Conservation (phyloP, 1,140 invertebrate species). For the Eriosoma lanigerum region DNA sequence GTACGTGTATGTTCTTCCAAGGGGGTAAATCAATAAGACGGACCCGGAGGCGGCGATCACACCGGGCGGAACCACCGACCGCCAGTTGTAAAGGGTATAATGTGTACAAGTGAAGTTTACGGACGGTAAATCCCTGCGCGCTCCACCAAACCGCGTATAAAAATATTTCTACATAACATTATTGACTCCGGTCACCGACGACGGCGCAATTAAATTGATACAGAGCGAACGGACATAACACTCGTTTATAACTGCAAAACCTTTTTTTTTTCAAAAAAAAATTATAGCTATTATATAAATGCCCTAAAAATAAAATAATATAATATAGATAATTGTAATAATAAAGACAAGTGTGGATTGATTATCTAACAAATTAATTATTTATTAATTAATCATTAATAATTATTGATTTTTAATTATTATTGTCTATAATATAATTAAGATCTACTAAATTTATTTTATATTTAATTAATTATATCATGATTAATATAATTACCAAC, state of each 20-base stretch:
- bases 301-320: too few species aligned
- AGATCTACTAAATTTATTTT: background rate
- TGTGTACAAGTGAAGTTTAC: constrained; percentile 31
- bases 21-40: constrained; percentile 51
- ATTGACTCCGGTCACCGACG: constrained; percentile 5
- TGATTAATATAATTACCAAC: background rate
- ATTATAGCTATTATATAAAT: too few species aligned
- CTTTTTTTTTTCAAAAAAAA: too few species aligned
- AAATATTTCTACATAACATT: constrained; percentile 16
- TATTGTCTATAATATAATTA: too few species aligned
- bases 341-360: too few species aligned
- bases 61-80: constrained; percentile 20
- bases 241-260: too few species aligned
- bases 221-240: background rate
- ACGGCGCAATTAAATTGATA: background rate
- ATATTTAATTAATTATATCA: background rate
- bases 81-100: constrained; percentile 33
- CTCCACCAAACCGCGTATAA: background rate
- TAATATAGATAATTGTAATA: too few species aligned
- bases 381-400: background rate
- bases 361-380: too few species aligned
- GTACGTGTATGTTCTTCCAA: constrained; percentile 33
- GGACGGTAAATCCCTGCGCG: constrained; percentile 30
- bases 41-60: constrained; percentile 50
- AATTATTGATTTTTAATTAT: background rate